Percentiles rank a stretch among this genome's conserved stretches.
These are phyloP conservation scores for Trisateles emortualis DNA, from an alignment of 2,888 invertebrate species.

Conservation along the genomic window DNA sequence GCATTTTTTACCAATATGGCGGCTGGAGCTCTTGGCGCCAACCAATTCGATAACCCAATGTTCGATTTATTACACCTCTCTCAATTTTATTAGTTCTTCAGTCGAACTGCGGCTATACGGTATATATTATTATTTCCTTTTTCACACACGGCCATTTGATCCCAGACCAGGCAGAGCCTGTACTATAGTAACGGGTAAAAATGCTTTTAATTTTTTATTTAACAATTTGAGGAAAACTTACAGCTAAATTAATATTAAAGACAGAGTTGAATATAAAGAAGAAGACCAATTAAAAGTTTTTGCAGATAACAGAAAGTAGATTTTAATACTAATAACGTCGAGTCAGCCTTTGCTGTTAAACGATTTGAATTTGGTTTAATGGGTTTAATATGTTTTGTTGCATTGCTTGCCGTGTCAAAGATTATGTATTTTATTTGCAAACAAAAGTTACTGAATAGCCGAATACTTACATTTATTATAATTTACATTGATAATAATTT, in stretches of 20 bases:
- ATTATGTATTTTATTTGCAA: conserved; percentile 35
- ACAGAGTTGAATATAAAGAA: too few species aligned
- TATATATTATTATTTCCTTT: too few species aligned
- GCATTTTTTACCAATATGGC: conserved; percentile 70
- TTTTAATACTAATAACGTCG: conserved; percentile 59
- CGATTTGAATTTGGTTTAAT: conserved; percentile 45
- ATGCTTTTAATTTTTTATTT: too few species aligned
- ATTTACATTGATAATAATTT: conserved; percentile 25
- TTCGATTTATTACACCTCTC: conserved; percentile 61
- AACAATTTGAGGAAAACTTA: too few species aligned
- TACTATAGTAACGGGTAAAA: too few species aligned
- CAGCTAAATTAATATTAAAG: too few species aligned
- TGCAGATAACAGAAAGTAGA: conserved; percentile 53
- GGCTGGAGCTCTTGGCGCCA: conserved; percentile 64
- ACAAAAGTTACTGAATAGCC: conserved; percentile 26
- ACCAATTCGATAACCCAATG: conserved; percentile 61
- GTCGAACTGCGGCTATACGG: conserved; percentile 37
- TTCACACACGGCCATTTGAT: too few species aligned
- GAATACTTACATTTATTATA: conserved; percentile 23
- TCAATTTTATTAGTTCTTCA: conserved; percentile 59
- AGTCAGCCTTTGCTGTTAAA: conserved; percentile 46
- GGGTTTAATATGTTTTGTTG: conserved; percentile 49
- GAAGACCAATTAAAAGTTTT: too few species aligned
- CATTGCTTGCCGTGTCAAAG: conserved; percentile 34
- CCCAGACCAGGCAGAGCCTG: too few species aligned